A percentile compares a stretch with the other conserved stretches of the same genome.
Evolutionary conservation across 1,140 invertebrate genomes (phyloP).

Genomic region (Drosophila aff.): DNA sequence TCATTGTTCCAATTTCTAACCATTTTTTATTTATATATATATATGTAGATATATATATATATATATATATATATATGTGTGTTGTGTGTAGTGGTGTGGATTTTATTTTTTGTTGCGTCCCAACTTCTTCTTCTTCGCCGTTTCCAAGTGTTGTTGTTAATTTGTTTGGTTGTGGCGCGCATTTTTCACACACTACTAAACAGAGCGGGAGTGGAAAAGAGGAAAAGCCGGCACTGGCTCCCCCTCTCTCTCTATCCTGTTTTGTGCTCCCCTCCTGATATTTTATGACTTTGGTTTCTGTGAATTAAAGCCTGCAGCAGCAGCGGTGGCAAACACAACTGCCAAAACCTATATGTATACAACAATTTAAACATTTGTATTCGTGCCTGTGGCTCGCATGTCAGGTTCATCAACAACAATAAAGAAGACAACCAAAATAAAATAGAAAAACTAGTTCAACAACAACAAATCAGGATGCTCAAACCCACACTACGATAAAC

Average conservation of each 20-base stretch:
- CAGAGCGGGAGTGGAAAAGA: conserved; percentile 29
- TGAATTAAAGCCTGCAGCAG: conserved; percentile 67
- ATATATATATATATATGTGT: conserved; percentile 29
- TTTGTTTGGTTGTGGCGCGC: conserved; percentile 73
- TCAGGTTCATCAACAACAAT: conserved; percentile 63
- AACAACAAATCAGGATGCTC: conserved; percentile 14
- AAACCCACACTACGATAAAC: conserved; percentile 5
- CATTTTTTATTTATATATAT: conserved; percentile 41
- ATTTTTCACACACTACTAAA: conserved; percentile 71
- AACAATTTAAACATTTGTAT: conserved; percentile 77
- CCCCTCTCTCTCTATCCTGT: background rate
- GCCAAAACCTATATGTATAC: conserved; percentile 30
- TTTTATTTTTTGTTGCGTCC: conserved; percentile 38
- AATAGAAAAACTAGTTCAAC: conserved; percentile 1
- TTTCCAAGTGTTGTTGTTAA: conserved; percentile 78
- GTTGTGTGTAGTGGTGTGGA: conserved; percentile 11
- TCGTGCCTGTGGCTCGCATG: conserved; percentile 77
- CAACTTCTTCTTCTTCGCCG: conserved; percentile 23
- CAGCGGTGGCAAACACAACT: conserved; percentile 11
- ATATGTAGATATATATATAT: conserved; percentile 23
- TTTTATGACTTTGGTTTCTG: conserved; percentile 71
- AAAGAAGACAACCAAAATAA: conserved; percentile 21
- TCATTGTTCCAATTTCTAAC: conserved; percentile 82
- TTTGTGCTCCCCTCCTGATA: conserved; percentile 1
- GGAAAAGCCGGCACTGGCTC: conserved; percentile 2